Percentiles rank a stretch among this genome's conserved stretches.
These are phyloP conservation scores for Melanerpes aurifrons DNA, from an alignment of 2,113 vertebrate genomes.

Conservation along the genomic window DNA sequence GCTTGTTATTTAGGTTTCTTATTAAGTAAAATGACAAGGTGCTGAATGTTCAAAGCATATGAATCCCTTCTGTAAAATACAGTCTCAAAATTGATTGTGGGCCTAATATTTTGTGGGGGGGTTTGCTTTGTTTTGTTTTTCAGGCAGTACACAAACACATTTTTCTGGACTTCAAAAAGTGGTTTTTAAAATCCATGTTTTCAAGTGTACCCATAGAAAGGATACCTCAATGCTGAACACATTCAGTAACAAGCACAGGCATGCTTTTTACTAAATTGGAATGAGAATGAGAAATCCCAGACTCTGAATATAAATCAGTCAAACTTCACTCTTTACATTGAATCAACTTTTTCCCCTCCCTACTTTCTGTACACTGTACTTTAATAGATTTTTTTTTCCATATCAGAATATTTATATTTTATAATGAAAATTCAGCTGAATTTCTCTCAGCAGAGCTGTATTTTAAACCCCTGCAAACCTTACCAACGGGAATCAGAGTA, in stretches of 20 bases:
- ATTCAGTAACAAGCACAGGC: neutral
- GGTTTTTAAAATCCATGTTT: neutral
- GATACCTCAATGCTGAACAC: neutral
- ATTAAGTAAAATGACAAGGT: neutral
- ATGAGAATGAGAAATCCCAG: slow-evolving; percentile 2
- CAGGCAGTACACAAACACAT: neutral
- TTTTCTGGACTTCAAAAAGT: neutral
- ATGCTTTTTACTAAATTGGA: neutral
- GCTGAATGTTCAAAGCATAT: neutral
- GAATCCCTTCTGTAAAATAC: neutral
- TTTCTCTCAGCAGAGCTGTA: neutral
- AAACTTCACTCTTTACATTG: neutral
- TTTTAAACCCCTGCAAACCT: slow-evolving; percentile 13
- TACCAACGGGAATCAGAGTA: neutral
- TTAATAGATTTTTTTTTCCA: neutral
- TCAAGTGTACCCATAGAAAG: neutral
- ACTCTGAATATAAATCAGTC: slow-evolving; percentile 9
- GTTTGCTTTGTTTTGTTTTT: neutral
- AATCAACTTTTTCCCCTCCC: neutral
- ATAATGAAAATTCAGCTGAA: slow-evolving; percentile 36
- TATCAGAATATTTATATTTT: slow-evolving; percentile 37
- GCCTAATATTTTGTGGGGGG: neutral
- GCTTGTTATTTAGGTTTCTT: neutral
- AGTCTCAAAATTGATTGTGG: neutral
- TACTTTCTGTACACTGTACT: neutral